Evolutionary conservation across 2,797 vertebrate genomes (phyloP), one percentile per base, ranked within the genome.

Genomic region (Hipposideros larvatus): DNA sequence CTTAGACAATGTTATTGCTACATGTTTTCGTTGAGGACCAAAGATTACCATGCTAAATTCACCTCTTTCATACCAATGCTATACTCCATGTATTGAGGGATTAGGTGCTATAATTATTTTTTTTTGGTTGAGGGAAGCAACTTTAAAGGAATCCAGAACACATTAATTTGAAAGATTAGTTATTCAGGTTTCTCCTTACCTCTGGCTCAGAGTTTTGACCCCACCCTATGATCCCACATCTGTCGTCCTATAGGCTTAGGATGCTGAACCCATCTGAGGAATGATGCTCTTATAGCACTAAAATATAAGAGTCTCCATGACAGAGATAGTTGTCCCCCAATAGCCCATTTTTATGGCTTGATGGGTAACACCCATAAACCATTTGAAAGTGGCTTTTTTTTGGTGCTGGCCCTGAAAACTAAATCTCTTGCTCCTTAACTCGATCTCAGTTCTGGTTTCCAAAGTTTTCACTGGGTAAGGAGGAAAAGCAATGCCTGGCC

Each of bases 241-340:
- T 73, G 1, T 41, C 5, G 84, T 74, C 26, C 41, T 37, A 55
- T 9, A 61, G 18, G 5, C 16, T 82, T 65, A 34, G n/a, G 37
- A 66, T 57, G 2, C 28, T 37, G 34, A 89, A 18, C 3, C 37
- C 41, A 65, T 4, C 48, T 15, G 4, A 18, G 18, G 4, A 24
- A 16, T 31, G 43, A 57, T 4, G 5, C 0, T 11, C 53, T 80
- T 4, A n/a, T 1, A 31, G 11, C 0, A 4, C 55, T 41, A 41
- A 83, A 24, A 46, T 65, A 41, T 28, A 5, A 7, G 22, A 18
- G 18, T 15, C 31, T n/a, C 28, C 19, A 26, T 26, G 5, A 43
- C 34, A 37, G 34, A 59, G 59, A 7, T 61, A 5, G 15, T 14
- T 57, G 37, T 18, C 26, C 21, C 46, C 21, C 16, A 16, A 15